Evolutionary conservation across 2,113 vertebrate genomes (phyloP), one percentile per base, ranked within the genome.

Genomic region (Tetrax tetrax): DNA sequence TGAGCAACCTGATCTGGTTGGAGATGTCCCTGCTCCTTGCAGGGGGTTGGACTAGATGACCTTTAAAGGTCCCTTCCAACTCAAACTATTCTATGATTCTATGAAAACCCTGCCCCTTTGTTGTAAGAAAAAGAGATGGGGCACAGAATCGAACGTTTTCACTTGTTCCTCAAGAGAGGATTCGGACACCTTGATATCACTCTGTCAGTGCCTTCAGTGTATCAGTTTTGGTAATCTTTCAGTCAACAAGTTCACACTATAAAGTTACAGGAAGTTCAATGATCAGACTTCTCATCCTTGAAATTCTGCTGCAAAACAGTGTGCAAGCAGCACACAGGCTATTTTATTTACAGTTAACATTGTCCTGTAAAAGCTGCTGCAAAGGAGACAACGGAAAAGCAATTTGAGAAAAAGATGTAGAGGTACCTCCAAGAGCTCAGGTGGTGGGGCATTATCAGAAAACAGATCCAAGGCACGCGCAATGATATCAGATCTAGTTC

Each of bases 351-450:
- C 12, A 79, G 5, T 41, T 45, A 68, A 41, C 13, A 11, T 2
- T 82, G 45, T 80, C 23, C 37, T 63, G 19, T 41, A 81, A 89
- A 78, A 95, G 51, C 16, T 76, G 66, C 54, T 79, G 54, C 45
- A 63, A 82, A 60, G 6, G 12, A 12, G 17, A 66, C 5, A 22
- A 87, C 6, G 4, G 43, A 90, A 92, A 90, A 91, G 24, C 14
- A 61, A 22, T 41, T 21, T 61, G 16, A 60, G 63, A 83, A 82
- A 54, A 35, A 43, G 2, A 93, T 37, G 33, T 33, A 4, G 27
- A 71, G 12, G 57, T 94, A 99, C 99, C 99, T 99, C 99, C 50
- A 98, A 89, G 60, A 99, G 94, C 72, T 99, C 99, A 70, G 99
- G 99, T 51, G 99, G 92, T 10, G 99, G 97, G 2, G 98, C 98